These are phyloP conservation scores for Grus americana DNA, from an alignment of 2,113 vertebrate genomes.

Conservation along the genomic window DNA sequence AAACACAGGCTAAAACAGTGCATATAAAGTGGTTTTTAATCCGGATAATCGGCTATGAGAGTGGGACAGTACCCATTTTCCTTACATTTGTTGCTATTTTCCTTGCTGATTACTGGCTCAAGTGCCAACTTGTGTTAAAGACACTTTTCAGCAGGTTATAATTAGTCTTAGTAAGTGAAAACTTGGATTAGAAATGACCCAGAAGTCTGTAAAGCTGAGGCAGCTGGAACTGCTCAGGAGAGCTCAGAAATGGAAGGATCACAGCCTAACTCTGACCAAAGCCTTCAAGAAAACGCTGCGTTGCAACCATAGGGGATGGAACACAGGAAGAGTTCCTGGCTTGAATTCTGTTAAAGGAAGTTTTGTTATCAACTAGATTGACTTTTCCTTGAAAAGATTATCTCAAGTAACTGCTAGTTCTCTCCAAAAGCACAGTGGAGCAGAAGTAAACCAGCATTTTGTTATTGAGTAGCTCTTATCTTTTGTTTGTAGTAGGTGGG, in stretches of 20 bases:
- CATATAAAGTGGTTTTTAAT: background rate
- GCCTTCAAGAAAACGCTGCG: background rate
- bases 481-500: constrained; percentile 66
- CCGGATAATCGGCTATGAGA: background rate
- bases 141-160: background rate
- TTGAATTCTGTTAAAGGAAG: background rate
- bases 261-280: background rate
- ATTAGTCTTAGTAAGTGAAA: background rate
- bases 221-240: background rate
- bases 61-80: background rate
- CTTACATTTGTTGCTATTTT: background rate
- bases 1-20: background rate
- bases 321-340: background rate
- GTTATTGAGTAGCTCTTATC: constrained; percentile 63
- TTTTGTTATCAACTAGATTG: background rate
- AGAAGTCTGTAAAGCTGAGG: background rate
- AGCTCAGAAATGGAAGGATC: background rate
- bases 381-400: constrained; percentile 24
- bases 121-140: background rate
- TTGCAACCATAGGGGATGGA: background rate
- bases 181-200: background rate
- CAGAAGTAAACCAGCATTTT: constrained; percentile 51
- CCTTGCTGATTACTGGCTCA: background rate
- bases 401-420: constrained; percentile 51
- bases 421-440: constrained; percentile 16